A percentile compares a stretch with the other conserved stretches of the same genome.
phyloP scores from a whole-genome alignment of 1,140 invertebrate genomes.

The Platorchestia sp. region DNA sequence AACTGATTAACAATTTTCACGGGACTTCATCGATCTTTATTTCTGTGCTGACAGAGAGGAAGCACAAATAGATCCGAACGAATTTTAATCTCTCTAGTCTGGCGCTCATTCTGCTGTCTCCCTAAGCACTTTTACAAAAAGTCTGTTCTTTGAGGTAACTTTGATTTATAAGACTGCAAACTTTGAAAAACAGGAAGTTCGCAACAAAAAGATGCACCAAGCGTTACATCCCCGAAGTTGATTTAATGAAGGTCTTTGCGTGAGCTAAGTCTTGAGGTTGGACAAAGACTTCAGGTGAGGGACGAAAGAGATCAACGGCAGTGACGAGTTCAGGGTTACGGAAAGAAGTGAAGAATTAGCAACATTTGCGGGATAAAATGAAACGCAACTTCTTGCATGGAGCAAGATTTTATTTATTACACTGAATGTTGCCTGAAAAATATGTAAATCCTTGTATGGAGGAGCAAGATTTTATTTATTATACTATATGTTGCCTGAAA shows the following conservation, averaged over 20 bases:
- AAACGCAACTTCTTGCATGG: too few species aligned
- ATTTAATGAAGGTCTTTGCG: conserved; percentile 21
- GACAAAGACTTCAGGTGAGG: not conserved
- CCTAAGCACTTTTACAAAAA: conserved; percentile 2
- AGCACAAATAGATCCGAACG: not conserved
- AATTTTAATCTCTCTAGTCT: conserved; percentile 7
- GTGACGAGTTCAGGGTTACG: too few species aligned
- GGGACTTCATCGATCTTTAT: not conserved
- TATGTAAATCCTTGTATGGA: too few species aligned
- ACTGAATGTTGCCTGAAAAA: too few species aligned
- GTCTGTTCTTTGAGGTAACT: conserved; percentile 20
- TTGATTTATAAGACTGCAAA: conserved; percentile 30
- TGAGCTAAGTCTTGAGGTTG: not conserved
- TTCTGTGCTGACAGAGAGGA: not conserved
- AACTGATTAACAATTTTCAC: not conserved
- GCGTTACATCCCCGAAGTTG: conserved; percentile 34
- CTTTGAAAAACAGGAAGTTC: conserved; percentile 29
- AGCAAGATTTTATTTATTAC: too few species aligned
- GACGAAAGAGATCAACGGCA: too few species aligned
- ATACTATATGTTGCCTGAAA: too few species aligned
- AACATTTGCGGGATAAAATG: too few species aligned
- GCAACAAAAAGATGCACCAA: conserved; percentile 7
- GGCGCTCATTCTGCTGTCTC: not conserved
- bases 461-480: too few species aligned
- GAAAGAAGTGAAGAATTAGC: too few species aligned